These are phyloP conservation scores for Hyposoter dolosus DNA, from an alignment of 2,888 invertebrate genomes.

Conservation along the genomic window DNA sequence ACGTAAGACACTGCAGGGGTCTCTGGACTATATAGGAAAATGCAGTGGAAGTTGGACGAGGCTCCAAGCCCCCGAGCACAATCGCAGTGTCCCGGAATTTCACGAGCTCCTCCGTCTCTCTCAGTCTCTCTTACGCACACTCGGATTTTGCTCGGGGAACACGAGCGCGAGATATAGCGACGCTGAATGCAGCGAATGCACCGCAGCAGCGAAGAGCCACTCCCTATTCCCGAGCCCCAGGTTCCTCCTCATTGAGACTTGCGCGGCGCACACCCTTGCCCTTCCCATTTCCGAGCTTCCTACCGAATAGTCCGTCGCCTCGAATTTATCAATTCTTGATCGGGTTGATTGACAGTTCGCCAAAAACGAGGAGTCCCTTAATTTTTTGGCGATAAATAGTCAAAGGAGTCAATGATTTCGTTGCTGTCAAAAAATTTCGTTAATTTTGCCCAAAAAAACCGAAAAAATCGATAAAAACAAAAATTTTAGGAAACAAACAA, in stretches of 20 bases:
- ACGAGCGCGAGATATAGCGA: conserved; percentile 47
- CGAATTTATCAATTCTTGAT: not conserved
- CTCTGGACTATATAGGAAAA: conserved; percentile 50
- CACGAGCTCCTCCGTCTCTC: conserved; percentile 53
- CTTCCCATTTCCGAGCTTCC: conserved; percentile 24
- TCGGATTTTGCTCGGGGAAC: conserved; percentile 40
- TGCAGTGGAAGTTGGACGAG: conserved; percentile 51
- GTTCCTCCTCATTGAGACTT: conserved; percentile 63
- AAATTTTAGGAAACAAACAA: not conserved
- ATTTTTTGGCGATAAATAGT: not conserved
- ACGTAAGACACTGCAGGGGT: conserved; percentile 54
- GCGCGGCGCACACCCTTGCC: conserved; percentile 60
- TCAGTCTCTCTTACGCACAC: conserved; percentile 35
- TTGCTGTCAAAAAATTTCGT: not conserved
- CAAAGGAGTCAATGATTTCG: not conserved
- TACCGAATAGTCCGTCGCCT: conserved; percentile 18
- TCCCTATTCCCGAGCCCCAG: conserved; percentile 66
- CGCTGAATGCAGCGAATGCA: conserved; percentile 67
- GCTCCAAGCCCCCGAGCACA: conserved; percentile 53
- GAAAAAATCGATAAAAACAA: not conserved
- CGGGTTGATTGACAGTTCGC: not conserved
- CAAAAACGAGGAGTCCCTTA: not conserved
- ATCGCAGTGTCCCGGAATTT: conserved; percentile 65
- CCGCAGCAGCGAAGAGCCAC: conserved; percentile 68
- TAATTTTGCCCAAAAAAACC: not conserved